Evolutionary conservation across 2,113 vertebrate species (phyloP).

Genomic region (Bostrychus sinensis): DNA sequence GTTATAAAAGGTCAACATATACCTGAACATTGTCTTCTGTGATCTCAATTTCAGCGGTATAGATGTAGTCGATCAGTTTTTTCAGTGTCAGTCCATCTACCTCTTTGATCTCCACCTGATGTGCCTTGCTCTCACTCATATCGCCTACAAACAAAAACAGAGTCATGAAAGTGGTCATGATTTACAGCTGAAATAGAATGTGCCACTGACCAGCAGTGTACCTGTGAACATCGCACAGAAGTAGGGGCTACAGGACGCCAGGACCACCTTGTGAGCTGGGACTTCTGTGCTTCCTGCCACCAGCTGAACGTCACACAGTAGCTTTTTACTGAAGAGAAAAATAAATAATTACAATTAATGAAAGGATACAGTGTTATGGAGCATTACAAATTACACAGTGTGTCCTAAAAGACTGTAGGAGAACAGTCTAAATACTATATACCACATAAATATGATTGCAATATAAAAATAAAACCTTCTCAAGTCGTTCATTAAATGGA

Average conservation of each 20-base stretch:
- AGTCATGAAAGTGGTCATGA: neutral
- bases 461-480: slow-evolving; percentile 79
- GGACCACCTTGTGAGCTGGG: slow-evolving; percentile 91
- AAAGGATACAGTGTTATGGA: neutral
- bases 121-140: slow-evolving; percentile 96
- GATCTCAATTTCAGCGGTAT: slow-evolving; percentile 94
- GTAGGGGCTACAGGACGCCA: slow-evolving; percentile 95
- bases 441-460: neutral
- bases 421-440: neutral
- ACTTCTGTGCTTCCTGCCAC: slow-evolving; percentile 90
- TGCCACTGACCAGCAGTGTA: slow-evolving; percentile 57
- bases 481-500: slow-evolving; percentile 95
- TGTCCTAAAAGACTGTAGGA: neutral
- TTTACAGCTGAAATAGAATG: neutral
- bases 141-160: slow-evolving; percentile 81
- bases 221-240: slow-evolving; percentile 99
- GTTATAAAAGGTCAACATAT: neutral
- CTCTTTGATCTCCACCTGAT: slow-evolving; percentile 92
- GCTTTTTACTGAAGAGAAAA: slow-evolving; percentile 81
- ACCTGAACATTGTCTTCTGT: slow-evolving; percentile 97
- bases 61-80: slow-evolving; percentile 95
- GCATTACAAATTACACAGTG: neutral
- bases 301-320: slow-evolving; percentile 95
- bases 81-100: slow-evolving; percentile 90
- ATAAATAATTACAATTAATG: neutral